Evolutionary conservation across 2,888 invertebrate species (phyloP).

Genomic region (Leptodirus hochenwartii): DNA sequence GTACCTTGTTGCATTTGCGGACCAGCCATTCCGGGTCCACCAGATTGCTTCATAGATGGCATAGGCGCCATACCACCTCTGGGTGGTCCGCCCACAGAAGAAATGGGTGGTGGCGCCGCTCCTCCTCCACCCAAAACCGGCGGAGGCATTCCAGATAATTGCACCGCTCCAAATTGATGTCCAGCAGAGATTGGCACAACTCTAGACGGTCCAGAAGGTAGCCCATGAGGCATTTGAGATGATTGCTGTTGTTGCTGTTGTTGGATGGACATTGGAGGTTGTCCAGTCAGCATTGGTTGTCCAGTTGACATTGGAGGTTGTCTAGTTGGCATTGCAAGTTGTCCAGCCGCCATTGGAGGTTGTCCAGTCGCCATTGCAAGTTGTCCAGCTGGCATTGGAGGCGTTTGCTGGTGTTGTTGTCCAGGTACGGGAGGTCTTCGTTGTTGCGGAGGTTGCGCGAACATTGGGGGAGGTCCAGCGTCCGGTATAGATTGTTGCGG

Average conservation of each 20-base stretch:
- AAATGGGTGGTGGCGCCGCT: too few species aligned
- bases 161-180: too few species aligned
- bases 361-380: conserved; percentile 1
- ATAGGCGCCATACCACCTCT: too few species aligned
- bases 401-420: conserved; percentile 16
- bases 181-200: too few species aligned
- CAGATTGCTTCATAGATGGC: too few species aligned
- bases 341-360: conserved; percentile 1
- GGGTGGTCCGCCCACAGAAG: too few species aligned
- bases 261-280: conserved; percentile 13
- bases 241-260: conserved; percentile 4
- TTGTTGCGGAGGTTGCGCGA: conserved; percentile 17
- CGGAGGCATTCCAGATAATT: too few species aligned
- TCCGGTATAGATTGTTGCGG: conserved; percentile 6
- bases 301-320: conserved; percentile 15
- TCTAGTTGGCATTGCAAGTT: not conserved
- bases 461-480: conserved; percentile 15
- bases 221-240: too few species aligned
- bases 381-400: conserved; percentile 5
- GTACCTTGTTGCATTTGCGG: too few species aligned
- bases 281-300: conserved; percentile 14
- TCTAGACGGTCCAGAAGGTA: too few species aligned
- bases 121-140: too few species aligned
- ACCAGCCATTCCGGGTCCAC: conserved; percentile 3
- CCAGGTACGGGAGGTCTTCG: conserved; percentile 8